Evolutionary conservation across 2,113 vertebrate species (phyloP).

Genomic region (Charina bottae): DNA sequence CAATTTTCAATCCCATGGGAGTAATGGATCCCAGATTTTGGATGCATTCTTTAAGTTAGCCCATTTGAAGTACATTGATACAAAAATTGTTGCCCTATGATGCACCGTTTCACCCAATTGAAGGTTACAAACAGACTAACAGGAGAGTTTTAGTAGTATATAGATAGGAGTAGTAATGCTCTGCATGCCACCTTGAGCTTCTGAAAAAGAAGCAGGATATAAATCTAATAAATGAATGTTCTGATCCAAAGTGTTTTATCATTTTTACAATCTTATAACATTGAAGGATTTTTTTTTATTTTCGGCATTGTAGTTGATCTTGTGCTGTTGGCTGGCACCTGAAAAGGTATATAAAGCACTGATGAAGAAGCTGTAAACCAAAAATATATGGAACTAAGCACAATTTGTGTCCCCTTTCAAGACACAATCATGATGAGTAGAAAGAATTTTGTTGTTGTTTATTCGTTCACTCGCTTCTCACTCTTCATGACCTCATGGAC

Average conservation of each 20-base stretch:
- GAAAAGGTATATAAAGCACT: neutral
- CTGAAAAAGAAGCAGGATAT: neutral
- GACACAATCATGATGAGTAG: neutral
- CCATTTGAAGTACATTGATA: too few relatives aligned
- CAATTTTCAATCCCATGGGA: too few relatives aligned
- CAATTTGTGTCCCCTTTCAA: neutral
- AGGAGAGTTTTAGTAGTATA: too few relatives aligned
- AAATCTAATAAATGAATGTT: neutral
- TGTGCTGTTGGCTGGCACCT: neutral
- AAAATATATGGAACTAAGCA: neutral
- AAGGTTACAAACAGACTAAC: too few relatives aligned
- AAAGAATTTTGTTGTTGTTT: too few relatives aligned
- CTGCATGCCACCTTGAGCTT: neutral
- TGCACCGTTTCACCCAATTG: too few relatives aligned
- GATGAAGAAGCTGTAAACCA: neutral
- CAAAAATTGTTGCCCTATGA: too few relatives aligned
- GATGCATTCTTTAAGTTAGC: too few relatives aligned
- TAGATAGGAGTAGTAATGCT: neutral
- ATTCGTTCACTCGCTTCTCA: too few relatives aligned
- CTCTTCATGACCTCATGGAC: too few relatives aligned
- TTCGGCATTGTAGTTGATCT: neutral
- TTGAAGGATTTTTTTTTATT: neutral
- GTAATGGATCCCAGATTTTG: too few relatives aligned
- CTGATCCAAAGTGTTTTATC: neutral
- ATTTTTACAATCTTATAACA: neutral